phyloP scores from a whole-genome alignment of 2,797 vertebrate genomes.

The Hybognathus amarus region DNA sequence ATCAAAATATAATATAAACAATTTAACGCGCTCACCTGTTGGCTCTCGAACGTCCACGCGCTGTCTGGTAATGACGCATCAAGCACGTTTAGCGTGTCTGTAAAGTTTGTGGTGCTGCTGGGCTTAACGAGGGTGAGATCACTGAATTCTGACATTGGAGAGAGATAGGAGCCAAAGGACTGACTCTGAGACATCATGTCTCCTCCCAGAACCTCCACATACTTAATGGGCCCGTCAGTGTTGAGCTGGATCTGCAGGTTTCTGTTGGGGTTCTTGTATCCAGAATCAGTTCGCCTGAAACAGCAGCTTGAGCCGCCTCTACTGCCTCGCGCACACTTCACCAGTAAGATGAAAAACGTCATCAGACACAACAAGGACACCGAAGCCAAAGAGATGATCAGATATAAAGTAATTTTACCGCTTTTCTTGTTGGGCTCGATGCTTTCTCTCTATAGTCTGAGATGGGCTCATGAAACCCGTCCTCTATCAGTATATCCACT shows the following conservation, averaged over 20 bases:
- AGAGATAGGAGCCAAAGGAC: conserved; percentile 56
- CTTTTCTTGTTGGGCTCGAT: conserved; percentile 27
- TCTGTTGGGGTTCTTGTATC: conserved; percentile 52
- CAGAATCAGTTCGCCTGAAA: conserved; percentile 37
- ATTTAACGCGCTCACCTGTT: conserved; percentile 55
- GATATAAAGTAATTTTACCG: conserved; percentile 25
- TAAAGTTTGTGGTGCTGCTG: conserved; percentile 57
- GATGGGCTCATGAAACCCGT: conserved; percentile 48
- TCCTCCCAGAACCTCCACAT: conserved; percentile 60
- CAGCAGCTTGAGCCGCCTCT: conserved; percentile 22
- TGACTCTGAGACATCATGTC: conserved; percentile 61
- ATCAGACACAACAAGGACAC: conserved; percentile 40
- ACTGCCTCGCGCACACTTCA: conserved; percentile 24
- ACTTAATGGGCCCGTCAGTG: conserved; percentile 57
- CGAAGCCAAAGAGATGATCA: conserved; percentile 28
- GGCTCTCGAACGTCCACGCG: conserved; percentile 59
- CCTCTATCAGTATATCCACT: conserved; percentile 54
- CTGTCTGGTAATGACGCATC: conserved; percentile 59
- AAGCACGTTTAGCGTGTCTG: conserved; percentile 52
- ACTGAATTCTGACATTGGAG: conserved; percentile 56
- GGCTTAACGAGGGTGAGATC: conserved; percentile 54
- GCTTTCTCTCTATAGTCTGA: conserved; percentile 38
- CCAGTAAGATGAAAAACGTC: conserved; percentile 14
- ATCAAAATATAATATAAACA: neutral
- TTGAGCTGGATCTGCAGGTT: conserved; percentile 59